Base-by-base conservation (phyloP, 2,888 invertebrate genomes). In the Cephalotes varians region DNA sequence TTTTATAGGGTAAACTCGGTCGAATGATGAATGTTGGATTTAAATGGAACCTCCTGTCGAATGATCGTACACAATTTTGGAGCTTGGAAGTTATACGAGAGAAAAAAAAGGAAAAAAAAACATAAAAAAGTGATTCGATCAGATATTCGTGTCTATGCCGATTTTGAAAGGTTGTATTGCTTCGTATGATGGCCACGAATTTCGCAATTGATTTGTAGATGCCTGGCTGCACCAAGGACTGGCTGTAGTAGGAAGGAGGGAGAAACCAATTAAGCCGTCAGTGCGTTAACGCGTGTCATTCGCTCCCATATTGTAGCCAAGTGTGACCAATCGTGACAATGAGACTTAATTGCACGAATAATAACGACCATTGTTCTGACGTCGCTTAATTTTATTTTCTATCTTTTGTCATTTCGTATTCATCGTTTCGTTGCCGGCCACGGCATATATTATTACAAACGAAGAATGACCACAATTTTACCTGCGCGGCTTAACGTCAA, bases 201-300 rank as follows among this genome's bases (percentile, higher is more conserved):
- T 82, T 83, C 85, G 58, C 86, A 84, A 88, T 89, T 88, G 88
- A 89, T 88, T 89, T 88, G 88, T 83, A 81, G 81, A 81, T 71
- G 74, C 60, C 81, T 69, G 54, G 79, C 72, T 85, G 79, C 81
- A 56, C 82, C 83, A 74, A 60, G 31, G 25, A 34, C 31, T 31
- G 67, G 47, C 12, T 54, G 44, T 47, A 51, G 69, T 54, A 56
- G 34, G 67, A 82, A 56, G 58, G 74, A 80, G 87, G 86, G 85
- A 72, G 85, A 80, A 90, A 88, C 89, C 90, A 90, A 90, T 90
- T 90, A 90, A 90, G 86, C 89, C 90, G 90, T 89, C 89, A 90
- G 90, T 90, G 90, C 90, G 90, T 90, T 90, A 90, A 90, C 90
- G 90, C 90, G 89, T 90, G 90, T 90, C 90, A 90, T 88, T 90